phyloP scores from a whole-genome alignment of 2,888 invertebrate genomes.

The Phyto melanocephala region DNA sequence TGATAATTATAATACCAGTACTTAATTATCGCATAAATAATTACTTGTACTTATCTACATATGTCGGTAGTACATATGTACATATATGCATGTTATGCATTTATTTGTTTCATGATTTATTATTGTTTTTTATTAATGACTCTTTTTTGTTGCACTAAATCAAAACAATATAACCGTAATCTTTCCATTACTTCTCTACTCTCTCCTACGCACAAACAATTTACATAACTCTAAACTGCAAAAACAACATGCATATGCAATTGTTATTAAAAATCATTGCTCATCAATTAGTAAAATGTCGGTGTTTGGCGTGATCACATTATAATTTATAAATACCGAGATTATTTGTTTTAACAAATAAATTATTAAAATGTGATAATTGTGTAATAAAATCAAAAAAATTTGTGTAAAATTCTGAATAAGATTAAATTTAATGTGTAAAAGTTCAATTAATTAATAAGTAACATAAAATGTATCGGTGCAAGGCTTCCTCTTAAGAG shows the following conservation, averaged over 20 bases:
- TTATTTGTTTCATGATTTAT: no score
- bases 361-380: background rate
- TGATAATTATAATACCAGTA: no score
- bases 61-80: no score
- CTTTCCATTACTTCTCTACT: background rate
- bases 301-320: background rate
- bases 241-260: background rate
- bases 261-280: background rate
- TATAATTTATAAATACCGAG: background rate
- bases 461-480: no score
- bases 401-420: no score
- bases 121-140: no score
- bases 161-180: background rate
- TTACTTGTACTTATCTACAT: no score
- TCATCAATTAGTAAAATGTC: slow-evolving; percentile 1
- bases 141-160: background rate
- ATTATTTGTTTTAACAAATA: background rate
- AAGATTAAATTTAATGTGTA: no score
- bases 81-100: no score
- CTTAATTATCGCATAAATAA: no score
- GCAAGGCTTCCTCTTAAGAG: no score
- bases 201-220: background rate
- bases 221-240: background rate
- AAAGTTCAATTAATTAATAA: no score
- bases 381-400: background rate